Percentiles rank a stretch among this genome's conserved stretches.
Conservation (phyloP, 2,888 invertebrate species). For the Cremastobaeus sp. region DNA sequence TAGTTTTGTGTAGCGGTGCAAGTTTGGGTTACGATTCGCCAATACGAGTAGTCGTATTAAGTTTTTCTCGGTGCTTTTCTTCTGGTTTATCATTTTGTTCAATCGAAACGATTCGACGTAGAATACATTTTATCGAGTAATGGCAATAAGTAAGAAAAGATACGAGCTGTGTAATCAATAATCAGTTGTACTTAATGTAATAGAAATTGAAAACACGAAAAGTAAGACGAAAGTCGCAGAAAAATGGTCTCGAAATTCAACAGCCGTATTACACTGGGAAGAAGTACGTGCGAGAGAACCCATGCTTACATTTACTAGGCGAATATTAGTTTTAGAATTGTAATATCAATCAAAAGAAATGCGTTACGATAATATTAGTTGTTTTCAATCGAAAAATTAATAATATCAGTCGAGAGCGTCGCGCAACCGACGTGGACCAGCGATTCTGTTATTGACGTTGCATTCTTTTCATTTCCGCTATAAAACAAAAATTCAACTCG, state of each 20-base stretch:
- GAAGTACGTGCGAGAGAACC: constrained; percentile 67
- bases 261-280: constrained; percentile 23
- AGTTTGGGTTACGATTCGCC: no score
- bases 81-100: constrained; percentile 7
- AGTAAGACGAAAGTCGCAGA: not conserved
- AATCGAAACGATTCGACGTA: not conserved
- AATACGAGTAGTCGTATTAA: no score
- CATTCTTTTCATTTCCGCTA: constrained; percentile 6
- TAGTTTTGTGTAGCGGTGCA: no score
- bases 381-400: constrained; percentile 47
- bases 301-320: constrained; percentile 76
- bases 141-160: constrained; percentile 29
- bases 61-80: no score
- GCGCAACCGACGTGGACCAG: constrained; percentile 22
- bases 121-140: constrained; percentile 20
- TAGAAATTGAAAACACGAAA: constrained; percentile 8
- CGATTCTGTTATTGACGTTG: not conserved
- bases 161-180: constrained; percentile 8
- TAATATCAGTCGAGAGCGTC: constrained; percentile 17
- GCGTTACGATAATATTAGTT: constrained; percentile 57
- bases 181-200: constrained; percentile 24
- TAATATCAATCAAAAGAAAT: constrained; percentile 74
- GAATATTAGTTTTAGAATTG: constrained; percentile 75
- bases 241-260: constrained; percentile 12
- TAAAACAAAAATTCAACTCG: no score